phyloP scores from a whole-genome alignment of 2,113 vertebrate genomes.

The Phaethon lepturus region DNA sequence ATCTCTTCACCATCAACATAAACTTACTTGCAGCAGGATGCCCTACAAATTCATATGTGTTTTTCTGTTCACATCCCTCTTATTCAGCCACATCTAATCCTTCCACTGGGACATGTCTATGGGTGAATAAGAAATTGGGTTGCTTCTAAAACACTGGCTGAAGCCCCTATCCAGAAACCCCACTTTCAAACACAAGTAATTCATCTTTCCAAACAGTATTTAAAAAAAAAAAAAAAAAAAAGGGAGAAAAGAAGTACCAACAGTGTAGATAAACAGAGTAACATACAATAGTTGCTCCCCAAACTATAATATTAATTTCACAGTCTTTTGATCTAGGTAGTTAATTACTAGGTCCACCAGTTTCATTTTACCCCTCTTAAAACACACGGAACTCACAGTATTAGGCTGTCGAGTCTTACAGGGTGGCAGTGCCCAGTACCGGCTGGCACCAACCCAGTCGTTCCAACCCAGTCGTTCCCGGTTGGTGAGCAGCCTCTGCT shows the following conservation, averaged over 20 bases:
- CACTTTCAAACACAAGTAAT: neutral
- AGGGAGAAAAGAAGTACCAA: neutral
- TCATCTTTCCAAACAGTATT: neutral
- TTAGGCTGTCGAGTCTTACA: neutral
- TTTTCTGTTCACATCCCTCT: neutral
- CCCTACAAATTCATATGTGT: neutral
- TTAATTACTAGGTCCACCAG: neutral
- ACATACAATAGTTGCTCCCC: neutral
- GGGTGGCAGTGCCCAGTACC: no score
- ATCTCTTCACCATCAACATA: neutral
- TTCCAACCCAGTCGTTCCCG: rapidly evolving
- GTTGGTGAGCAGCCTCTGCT: neutral
- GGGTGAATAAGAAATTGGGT: neutral
- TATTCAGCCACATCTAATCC: neutral
- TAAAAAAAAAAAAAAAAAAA: neutral
- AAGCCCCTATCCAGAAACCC: neutral
- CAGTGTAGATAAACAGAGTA: neutral
- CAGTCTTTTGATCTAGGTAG: neutral
- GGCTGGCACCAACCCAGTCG: neutral
- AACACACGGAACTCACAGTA: neutral
- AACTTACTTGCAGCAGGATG: neutral
- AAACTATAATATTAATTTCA: neutral
- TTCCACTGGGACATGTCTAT: neutral
- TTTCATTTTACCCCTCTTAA: neutral
- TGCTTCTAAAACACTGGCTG: neutral